Base-by-base conservation (phyloP, 2,888 invertebrate species). In the Cheilosia urbana region DNA sequence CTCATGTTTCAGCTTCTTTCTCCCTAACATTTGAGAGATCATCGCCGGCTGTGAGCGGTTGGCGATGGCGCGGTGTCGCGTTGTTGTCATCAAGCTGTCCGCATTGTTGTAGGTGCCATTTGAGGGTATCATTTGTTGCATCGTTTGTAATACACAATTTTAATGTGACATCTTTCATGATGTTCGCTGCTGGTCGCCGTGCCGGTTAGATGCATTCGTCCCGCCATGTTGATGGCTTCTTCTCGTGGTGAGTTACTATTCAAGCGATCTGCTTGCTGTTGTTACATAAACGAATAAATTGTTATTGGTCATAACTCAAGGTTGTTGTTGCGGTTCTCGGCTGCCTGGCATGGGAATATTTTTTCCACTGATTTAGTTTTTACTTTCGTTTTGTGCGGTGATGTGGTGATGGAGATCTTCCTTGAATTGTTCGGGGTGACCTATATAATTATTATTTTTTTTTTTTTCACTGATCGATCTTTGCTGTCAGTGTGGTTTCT, bases 301-400 rank as follows among this genome's bases (percentile, higher is more conserved):
- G 62, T 87, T 78, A 82, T 82, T 87, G 87, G 77, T 55, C 87
- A 78, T 87, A 87, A 87, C 82, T 87, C 87, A 82, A 73, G 87
- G 87, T 63, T 82, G 72, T 45, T 42, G 51, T 37, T 55, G 53
- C 68, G 30, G 63, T 68, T 55, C 62, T 47, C 62, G 40, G 30
- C 49, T 53, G 30, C 21, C 11, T 57, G 45, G 57, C 69, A 75
- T 81, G 81, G 71, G 76, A 81, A 81, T 45, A 53, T 68, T 71
- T 62, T 65, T 24, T 51, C 13, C 40, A 27, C 34, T 65, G 55
- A 40, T 75, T 68, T 19, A 58, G 37, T 30, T 62, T 65, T 63
- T 47, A 34, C 47, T 65, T 63, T 75, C 45, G 55, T 40, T 53
- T 62, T 42, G 45, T 58, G 47, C n/a, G 17, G 45, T 45, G n/a